A percentile compares a stretch with the other conserved stretches of the same genome.
phyloP scores from a whole-genome alignment of 1,140 invertebrate species.

The Drosophila sp. region DNA sequence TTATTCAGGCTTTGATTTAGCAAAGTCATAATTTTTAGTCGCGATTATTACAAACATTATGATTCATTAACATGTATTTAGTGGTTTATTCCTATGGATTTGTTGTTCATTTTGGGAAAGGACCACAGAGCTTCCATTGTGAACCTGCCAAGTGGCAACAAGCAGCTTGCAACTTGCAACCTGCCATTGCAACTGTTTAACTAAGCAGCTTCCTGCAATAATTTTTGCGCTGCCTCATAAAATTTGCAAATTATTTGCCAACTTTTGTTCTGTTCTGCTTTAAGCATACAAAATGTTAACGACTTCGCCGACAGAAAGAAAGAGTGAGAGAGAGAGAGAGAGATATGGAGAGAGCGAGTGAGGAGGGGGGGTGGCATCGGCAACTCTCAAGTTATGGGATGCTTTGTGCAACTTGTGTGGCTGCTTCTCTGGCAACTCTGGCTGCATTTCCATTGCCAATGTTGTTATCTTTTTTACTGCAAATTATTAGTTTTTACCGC shows the following conservation, averaged over 20 bases:
- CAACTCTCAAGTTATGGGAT: slow-evolving; percentile 56
- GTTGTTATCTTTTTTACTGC: slow-evolving; percentile 82
- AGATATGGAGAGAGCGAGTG: not conserved
- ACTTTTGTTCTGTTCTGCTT: slow-evolving; percentile 69
- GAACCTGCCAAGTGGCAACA: not conserved
- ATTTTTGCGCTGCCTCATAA: slow-evolving; percentile 64
- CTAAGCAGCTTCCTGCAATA: slow-evolving; percentile 69
- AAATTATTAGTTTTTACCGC: slow-evolving; percentile 81
- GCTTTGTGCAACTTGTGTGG: slow-evolving; percentile 72
- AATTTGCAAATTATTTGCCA: slow-evolving; percentile 80
- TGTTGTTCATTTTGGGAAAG: not conserved
- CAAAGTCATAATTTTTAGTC: too few species aligned
- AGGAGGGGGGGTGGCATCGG: not conserved
- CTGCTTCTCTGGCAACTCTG: slow-evolving; percentile 40
- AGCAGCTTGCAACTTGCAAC: slow-evolving; percentile 17
- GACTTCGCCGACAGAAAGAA: slow-evolving; percentile 1
- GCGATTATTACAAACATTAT: too few species aligned
- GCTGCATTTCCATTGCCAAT: slow-evolving; percentile 61
- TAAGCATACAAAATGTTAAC: slow-evolving; percentile 50
- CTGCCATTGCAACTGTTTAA: slow-evolving; percentile 62
- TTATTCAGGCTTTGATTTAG: too few species aligned
- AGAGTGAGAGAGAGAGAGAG: not conserved
- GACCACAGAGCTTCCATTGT: not conserved
- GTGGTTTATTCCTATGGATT: not conserved
- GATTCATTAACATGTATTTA: not conserved